These are phyloP conservation scores for Homarus americanus DNA, from an alignment of 1,140 invertebrate genomes.

Conservation along the genomic window DNA sequence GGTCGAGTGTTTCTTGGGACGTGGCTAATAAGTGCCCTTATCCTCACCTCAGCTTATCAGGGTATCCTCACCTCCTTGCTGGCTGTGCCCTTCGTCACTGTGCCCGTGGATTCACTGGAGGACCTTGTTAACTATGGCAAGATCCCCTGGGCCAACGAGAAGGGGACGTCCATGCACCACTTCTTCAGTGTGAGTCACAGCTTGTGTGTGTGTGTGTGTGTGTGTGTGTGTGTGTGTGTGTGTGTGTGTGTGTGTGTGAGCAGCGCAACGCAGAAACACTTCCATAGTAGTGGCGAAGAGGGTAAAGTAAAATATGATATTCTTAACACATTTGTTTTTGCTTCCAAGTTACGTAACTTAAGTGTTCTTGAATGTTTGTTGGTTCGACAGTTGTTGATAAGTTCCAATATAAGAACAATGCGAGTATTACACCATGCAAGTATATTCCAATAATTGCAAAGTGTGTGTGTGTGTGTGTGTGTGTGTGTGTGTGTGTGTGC, in stretches of 20 bases:
- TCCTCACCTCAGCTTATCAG: conserved; percentile 30
- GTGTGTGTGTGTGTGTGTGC: not conserved
- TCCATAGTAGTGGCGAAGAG: not conserved
- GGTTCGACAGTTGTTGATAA: too few relatives aligned
- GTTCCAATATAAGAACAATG: not conserved
- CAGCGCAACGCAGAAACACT: not conserved
- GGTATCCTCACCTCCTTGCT: conserved; percentile 35
- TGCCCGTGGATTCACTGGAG: conserved; percentile 28
- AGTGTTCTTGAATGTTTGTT: too few relatives aligned
- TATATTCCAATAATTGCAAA: too few relatives aligned
- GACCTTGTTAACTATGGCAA: conserved; percentile 1
- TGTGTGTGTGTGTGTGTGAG: not conserved
- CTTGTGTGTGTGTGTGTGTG: too few relatives aligned
- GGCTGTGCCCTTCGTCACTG: conserved; percentile 31
- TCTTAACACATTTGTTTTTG: not conserved
- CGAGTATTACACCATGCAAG: not conserved
- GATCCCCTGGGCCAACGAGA: not conserved
- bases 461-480: conserved; percentile 25
- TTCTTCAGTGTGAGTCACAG: not conserved
- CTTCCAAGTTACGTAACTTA: too few relatives aligned
- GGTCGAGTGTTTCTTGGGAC: conserved; percentile 16
- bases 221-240: too few relatives aligned
- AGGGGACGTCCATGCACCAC: not conserved
- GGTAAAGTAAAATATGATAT: not conserved
- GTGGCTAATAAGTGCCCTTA: not conserved